phyloP scores from a whole-genome alignment of 2,113 vertebrate genomes.

The Excalfactoria chinensis region DNA sequence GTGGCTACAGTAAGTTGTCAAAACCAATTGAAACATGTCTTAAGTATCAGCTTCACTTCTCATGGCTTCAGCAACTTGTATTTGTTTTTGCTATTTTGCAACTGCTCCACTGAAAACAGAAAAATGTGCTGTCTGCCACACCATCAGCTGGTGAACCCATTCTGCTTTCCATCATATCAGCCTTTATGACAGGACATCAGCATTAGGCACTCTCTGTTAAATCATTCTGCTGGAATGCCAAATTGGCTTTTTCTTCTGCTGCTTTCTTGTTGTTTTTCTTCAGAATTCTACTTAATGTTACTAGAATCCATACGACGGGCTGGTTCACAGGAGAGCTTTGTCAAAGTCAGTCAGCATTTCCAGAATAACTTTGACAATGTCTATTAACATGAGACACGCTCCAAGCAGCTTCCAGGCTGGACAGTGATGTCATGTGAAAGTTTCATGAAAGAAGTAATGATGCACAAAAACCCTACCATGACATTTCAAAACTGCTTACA shows the following conservation, averaged over 20 bases:
- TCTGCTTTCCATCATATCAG: not conserved
- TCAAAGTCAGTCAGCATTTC: constrained; percentile 32
- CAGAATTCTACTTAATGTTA: not conserved
- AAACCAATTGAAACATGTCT: not conserved
- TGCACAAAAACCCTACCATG: not conserved
- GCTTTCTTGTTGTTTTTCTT: not conserved
- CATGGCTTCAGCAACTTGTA: not conserved
- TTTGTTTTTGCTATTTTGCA: constrained; percentile 20
- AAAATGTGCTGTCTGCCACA: constrained; percentile 46
- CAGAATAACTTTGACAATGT: constrained; percentile 11
- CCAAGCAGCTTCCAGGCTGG: not conserved
- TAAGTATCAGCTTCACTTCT: not conserved
- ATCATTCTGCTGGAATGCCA: not conserved
- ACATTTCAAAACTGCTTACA: not conserved
- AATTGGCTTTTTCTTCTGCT: not conserved
- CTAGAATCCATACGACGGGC: not conserved
- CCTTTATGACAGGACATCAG: not conserved
- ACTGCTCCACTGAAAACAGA: not conserved
- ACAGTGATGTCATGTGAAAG: not conserved
- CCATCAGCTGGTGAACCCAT: not conserved
- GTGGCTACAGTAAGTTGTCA: not conserved
- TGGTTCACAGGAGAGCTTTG: not conserved
- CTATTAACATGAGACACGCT: not conserved
- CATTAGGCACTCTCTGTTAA: constrained; percentile 19
- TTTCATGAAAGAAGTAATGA: constrained; percentile 8